Percentiles rank a stretch among this genome's conserved stretches.
Evolutionary conservation across 2,888 invertebrate species (phyloP).

Genomic region (Lordiphosa fenestrarum): DNA sequence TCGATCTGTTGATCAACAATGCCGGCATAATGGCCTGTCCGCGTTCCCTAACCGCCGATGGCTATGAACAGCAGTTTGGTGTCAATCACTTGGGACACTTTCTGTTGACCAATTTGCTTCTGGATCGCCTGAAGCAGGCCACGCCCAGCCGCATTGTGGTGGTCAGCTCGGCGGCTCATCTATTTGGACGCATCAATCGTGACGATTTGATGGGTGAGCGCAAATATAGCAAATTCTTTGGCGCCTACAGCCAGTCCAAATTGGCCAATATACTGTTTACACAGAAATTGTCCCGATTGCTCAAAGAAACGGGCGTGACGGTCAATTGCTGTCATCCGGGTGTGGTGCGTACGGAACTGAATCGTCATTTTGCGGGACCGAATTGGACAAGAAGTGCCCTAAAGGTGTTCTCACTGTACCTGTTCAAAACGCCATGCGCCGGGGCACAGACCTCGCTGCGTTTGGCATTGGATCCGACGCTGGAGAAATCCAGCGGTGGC

Average conservation of each 20-base stretch:
- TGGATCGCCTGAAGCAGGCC: constrained; percentile 82
- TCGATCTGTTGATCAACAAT: constrained; percentile 83
- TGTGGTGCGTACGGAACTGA: constrained; percentile 87
- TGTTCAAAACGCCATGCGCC: constrained; percentile 76
- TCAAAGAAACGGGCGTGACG: constrained; percentile 84
- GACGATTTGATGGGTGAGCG: constrained; percentile 87
- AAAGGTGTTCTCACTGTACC: constrained; percentile 54
- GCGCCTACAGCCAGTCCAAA: constrained; percentile 89
- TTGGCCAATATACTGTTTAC: constrained; percentile 89
- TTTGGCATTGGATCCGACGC: constrained; percentile 76
- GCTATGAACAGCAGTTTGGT: constrained; percentile 83
- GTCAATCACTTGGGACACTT: constrained; percentile 85
- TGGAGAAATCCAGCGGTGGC: constrained; percentile 72
- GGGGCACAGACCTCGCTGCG: constrained; percentile 78
- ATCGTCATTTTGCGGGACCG: constrained; percentile 80
- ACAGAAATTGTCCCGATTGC: constrained; percentile 83
- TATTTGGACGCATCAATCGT: constrained; percentile 84
- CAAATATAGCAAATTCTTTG: constrained; percentile 83
- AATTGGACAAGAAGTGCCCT: constrained; percentile 56
- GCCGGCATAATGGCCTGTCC: constrained; percentile 82
- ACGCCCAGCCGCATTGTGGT: constrained; percentile 88
- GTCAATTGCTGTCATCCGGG: constrained; percentile 88
- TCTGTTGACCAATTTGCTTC: constrained; percentile 82
- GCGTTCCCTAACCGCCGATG: constrained; percentile 81
- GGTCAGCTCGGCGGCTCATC: constrained; percentile 87